Base-by-base conservation (phyloP, 2,888 invertebrate species). In the Drosophila mulleri region DNA sequence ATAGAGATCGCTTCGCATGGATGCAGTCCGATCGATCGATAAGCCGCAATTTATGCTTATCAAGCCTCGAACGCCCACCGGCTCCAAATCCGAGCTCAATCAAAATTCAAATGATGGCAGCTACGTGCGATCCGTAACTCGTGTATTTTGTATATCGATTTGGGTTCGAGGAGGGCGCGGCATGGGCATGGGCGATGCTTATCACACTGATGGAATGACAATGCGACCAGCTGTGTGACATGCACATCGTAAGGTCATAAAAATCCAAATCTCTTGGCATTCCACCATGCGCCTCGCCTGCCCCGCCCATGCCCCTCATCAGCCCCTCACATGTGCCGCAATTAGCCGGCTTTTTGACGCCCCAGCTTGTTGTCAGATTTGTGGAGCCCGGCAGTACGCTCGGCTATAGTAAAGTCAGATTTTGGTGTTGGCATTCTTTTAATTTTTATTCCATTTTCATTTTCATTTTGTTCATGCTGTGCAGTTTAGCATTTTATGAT, bases 401-500 rank as follows among this genome's bases (percentile, higher is more conserved):
- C 23, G 4, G 35, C 54, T 37, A 9, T 16, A n/a, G 37, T 64
- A 3, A 67, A 45, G 62, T 71, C 44, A 29, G 56, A 57, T 67
- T 66, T 70, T 61, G 35, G 39, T 35, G 35, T 23, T 54, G 12
- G 26, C 14, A 45, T 54, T 54, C 14, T 58, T 59, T 65, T 18
- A 54, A 45, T 64, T 67, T 48, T 44, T 65, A 60, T 23, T 57
- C 45, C 6, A 39, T 62, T 67, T 45, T 44, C 1, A 20, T 29
- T 42, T 35, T 48, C 12, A 73, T 82, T 82, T 82, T 78, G 67
- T 82, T 86, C 90, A 80, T 82, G 89, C 90, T 90, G 88, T 78
- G 90, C 88, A 85, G 86, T 87, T 89, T 89, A 88, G 78, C 78
- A 75, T 88, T 89, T 89, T 86, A 90, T 88, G 86, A 80, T 80